These are phyloP conservation scores for Gymnocheta viridis DNA, from an alignment of 2,888 invertebrate genomes.

Conservation along the genomic window DNA sequence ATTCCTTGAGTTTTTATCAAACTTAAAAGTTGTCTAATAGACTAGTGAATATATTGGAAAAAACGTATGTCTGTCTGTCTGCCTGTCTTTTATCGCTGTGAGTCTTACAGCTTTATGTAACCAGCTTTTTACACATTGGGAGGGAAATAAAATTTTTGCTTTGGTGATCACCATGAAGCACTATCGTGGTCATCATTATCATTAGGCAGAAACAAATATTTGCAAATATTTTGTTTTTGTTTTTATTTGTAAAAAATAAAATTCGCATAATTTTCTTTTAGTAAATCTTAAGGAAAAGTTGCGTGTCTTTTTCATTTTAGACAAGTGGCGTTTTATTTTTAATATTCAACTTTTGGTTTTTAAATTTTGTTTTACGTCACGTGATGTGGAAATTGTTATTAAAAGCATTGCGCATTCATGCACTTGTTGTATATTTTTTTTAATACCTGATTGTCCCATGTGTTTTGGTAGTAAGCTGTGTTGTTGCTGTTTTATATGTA, in stretches of 20 bases:
- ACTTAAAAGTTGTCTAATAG: constrained; percentile 11
- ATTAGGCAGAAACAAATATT: constrained; percentile 32
- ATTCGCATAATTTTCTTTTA: constrained; percentile 38
- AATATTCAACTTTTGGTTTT: constrained; percentile 41
- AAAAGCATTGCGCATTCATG: constrained; percentile 27
- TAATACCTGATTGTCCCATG: constrained; percentile 41
- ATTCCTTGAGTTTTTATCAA: constrained; percentile 13
- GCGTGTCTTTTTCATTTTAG: constrained; percentile 44
- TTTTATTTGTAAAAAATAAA: not conserved
- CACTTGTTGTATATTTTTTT: constrained; percentile 35
- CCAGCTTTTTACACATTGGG: not conserved
- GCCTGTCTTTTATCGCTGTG: not conserved
- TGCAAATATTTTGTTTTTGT: not conserved
- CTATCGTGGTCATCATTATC: constrained; percentile 31
- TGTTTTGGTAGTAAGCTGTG: not conserved
- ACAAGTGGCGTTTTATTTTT: constrained; percentile 10
- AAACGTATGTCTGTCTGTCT: not conserved
- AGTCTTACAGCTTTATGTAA: constrained; percentile 22
- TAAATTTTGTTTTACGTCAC: constrained; percentile 54
- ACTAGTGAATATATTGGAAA: not conserved
- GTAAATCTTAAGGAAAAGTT: constrained; percentile 45
- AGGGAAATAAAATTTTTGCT: not conserved
- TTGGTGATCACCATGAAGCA: constrained; percentile 3
- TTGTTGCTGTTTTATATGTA: constrained; percentile 6
- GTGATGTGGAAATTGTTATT: constrained; percentile 67